These are phyloP conservation scores for Aeoliscus strigatus DNA, from an alignment of 2,797 vertebrate genomes.

Conservation along the genomic window DNA sequence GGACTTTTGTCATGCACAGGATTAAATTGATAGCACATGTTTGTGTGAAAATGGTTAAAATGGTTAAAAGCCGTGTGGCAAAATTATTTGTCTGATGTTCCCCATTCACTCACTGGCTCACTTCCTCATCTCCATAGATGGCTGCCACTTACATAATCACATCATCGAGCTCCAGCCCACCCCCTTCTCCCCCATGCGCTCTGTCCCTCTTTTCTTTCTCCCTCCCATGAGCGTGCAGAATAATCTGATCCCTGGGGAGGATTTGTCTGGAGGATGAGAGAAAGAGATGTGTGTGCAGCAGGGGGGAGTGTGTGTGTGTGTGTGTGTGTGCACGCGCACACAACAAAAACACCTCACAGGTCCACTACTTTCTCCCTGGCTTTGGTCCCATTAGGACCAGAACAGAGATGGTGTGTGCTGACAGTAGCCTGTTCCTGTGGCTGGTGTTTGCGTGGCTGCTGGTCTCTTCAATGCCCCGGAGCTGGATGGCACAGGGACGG, in stretches of 20 bases:
- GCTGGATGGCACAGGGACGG: constrained; percentile 31
- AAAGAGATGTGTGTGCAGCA: constrained; percentile 37
- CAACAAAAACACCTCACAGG: constrained; percentile 30
- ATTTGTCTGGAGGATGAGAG: constrained; percentile 63
- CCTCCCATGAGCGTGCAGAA: constrained; percentile 62
- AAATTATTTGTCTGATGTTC: constrained; percentile 15
- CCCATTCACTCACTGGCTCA: constrained; percentile 53
- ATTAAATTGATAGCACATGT: neutral
- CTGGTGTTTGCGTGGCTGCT: constrained; percentile 30
- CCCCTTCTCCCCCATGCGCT: constrained; percentile 2
- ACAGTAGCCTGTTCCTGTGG: constrained; percentile 45
- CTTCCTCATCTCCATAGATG: constrained; percentile 63
- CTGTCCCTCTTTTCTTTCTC: constrained; percentile 16
- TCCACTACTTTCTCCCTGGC: constrained; percentile 43
- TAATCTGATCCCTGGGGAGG: constrained; percentile 70
- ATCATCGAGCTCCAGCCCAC: constrained; percentile 52
- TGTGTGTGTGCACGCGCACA: constrained; percentile 16
- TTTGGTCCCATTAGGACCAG: constrained; percentile 36
- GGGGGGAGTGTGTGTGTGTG: constrained; percentile 8
- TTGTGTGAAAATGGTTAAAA: neutral
- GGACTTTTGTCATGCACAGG: constrained; percentile 18
- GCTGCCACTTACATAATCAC: constrained; percentile 72
- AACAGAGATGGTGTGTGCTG: constrained; percentile 47
- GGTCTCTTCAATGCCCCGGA: constrained; percentile 28
- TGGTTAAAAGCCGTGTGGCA: too few relatives aligned